These are phyloP conservation scores for Pyralis farinalis DNA, from an alignment of 2,888 invertebrate species.

Conservation along the genomic window DNA sequence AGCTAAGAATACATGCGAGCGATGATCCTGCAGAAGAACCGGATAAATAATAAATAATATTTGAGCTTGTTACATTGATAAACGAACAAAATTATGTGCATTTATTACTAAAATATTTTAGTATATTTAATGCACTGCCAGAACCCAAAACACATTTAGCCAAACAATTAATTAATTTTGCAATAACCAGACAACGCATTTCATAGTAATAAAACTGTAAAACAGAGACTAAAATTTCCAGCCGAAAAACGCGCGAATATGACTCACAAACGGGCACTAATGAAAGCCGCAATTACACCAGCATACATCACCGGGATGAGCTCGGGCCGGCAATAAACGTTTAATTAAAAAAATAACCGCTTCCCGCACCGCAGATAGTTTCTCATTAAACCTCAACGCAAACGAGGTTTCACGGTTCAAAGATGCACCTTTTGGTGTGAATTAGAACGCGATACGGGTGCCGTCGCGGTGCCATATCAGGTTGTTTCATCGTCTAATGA, in stretches of 20 bases:
- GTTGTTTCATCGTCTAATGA: conserved; percentile 46
- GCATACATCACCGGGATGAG: conserved; percentile 31
- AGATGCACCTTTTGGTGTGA: conserved; percentile 31
- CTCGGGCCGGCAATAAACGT: conserved; percentile 32
- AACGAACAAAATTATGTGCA: too few relatives aligned
- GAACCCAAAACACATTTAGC: not conserved
- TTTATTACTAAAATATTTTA: not conserved
- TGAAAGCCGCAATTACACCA: conserved; percentile 46
- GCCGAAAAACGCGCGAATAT: conserved; percentile 38
- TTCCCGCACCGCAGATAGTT: conserved; percentile 47
- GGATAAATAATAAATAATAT: too few relatives aligned
- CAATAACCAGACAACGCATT: not conserved
- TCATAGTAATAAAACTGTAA: conserved; percentile 4
- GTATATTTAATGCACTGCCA: not conserved
- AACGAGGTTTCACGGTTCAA: conserved; percentile 42
- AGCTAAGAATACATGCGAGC: too few relatives aligned
- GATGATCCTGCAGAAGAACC: too few relatives aligned
- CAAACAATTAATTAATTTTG: not conserved
- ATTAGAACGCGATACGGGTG: conserved; percentile 25
- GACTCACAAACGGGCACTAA: conserved; percentile 44
- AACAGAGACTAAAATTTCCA: conserved; percentile 18
- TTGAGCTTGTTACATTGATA: too few relatives aligned
- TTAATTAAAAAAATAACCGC: conserved; percentile 46
- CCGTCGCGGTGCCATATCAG: conserved; percentile 42
- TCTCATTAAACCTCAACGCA: conserved; percentile 32